Conservation (phyloP, 1,140 invertebrate species). For the Periplaneta americana region DNA sequence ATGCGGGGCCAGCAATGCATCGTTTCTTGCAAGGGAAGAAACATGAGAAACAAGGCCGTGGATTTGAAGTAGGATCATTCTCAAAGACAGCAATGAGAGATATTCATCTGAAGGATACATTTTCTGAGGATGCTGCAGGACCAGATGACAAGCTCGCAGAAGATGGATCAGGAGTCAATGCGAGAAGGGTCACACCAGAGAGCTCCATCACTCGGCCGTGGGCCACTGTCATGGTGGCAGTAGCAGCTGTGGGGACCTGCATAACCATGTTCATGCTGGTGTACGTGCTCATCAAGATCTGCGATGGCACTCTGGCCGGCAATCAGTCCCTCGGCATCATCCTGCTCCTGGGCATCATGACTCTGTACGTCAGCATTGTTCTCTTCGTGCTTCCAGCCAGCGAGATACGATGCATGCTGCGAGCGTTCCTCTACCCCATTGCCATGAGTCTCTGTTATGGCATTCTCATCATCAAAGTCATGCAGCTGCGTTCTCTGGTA, state of each 20-base stretch:
- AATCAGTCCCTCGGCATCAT: slow-evolving; percentile 42
- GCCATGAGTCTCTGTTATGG: slow-evolving; percentile 32
- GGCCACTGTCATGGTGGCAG: slow-evolving; percentile 31
- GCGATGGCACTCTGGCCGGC: slow-evolving; percentile 40
- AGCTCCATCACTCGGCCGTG: slow-evolving; percentile 33
- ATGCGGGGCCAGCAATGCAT: slow-evolving; percentile 10
- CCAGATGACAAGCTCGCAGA: not conserved
- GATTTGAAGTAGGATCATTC: not conserved
- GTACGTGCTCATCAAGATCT: slow-evolving; percentile 39
- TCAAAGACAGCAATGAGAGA: slow-evolving; percentile 1
- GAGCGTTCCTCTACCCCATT: slow-evolving; percentile 30
- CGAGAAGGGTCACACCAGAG: slow-evolving; percentile 23
- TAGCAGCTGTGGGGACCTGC: slow-evolving; percentile 32
- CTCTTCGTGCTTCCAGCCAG: slow-evolving; percentile 39
- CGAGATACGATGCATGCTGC: slow-evolving; percentile 32
- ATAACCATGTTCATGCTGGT: slow-evolving; percentile 37
- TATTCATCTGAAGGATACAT: not conserved
- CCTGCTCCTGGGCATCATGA: slow-evolving; percentile 39
- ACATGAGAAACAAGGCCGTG: not conserved
- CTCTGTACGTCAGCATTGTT: slow-evolving; percentile 37
- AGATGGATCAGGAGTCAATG: slow-evolving; percentile 1
- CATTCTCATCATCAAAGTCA: slow-evolving; percentile 35
- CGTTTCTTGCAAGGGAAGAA: not conserved
- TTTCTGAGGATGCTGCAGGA: not conserved
- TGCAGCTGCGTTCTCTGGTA: slow-evolving; percentile 34